Conservation (phyloP, 2,888 invertebrate species). For the Leptinotarsa rubiginosa region DNA sequence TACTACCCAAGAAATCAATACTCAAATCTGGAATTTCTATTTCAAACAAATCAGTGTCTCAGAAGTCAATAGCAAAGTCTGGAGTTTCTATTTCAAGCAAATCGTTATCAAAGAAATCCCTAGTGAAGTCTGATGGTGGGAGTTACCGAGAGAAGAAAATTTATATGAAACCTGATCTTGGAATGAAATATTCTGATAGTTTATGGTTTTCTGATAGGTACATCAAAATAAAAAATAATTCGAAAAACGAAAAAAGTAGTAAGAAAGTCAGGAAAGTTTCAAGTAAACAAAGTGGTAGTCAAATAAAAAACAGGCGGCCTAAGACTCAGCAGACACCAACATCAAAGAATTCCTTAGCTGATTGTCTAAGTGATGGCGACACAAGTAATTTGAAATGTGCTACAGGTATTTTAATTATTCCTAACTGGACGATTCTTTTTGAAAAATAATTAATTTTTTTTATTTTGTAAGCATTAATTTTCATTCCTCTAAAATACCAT, state of each 20-base stretch:
- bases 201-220: conserved; percentile 54
- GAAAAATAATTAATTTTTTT: background rate
- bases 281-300: background rate
- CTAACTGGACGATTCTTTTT: background rate
- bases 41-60: background rate
- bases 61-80: background rate
- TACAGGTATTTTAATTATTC: background rate
- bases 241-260: conserved; percentile 31
- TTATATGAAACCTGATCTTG: conserved; percentile 27
- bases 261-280: conserved; percentile 22
- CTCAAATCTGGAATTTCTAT: background rate
- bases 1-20: background rate
- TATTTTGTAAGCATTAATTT: too few species aligned
- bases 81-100: background rate
- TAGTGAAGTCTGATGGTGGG: background rate
- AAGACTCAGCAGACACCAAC: conserved; percentile 4
- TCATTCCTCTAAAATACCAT: too few species aligned
- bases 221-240: conserved; percentile 16
- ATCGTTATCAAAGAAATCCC: background rate
- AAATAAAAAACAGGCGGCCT: conserved; percentile 4
- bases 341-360: conserved; percentile 16
- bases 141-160: background rate
- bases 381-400: background rate
- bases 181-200: conserved; percentile 53
- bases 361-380: background rate